Base-by-base conservation (phyloP, 2,113 vertebrate species). In the Psammodynastes pulverulentus region DNA sequence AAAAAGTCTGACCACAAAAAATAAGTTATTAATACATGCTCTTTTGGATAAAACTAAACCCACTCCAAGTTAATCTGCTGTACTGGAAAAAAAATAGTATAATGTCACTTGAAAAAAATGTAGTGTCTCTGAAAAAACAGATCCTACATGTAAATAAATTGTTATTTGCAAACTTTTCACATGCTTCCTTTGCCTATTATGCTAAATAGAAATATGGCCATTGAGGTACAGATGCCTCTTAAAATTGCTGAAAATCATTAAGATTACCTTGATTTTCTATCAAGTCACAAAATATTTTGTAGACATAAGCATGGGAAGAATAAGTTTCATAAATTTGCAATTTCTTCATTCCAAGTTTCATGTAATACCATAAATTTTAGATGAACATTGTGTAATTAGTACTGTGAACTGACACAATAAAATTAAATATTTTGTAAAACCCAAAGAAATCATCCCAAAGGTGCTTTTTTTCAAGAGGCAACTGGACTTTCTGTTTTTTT, bases 401-500 rank as follows among this genome's bases (percentile, higher is more conserved):
- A 95, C 86, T 90, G 79, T 94, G 94, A 93, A 86, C 92, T 94
- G 92, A 97, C 96, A 96, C 95, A 88, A 94, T 95, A 88, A 96
- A 96, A 97, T 95, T 48, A 96, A 88, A 96, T 89, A 10, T 90
- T 96, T 96, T 95, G 93, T 93, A 95, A 96, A 94, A 91, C 91
- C 94, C 93, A 49, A 89, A 95, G 96, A 96, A 89, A 49, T 92
- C 95, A 97, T 96, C 48, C 48, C 48, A 49, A 49, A 49, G 12
- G 48, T 6, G 48, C 48, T 49, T 49, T 49, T 49, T 49, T 49
- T 12, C 7, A 49, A 49, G 48, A 49, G 48, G 48, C 48, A 49
- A 49, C 9, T 10, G 48, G 46, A 49, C 7, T 49, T 49, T 49
- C 0, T 7, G 48, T 8, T 49, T 49, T 49, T 49, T 49, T 49